Base-by-base conservation (phyloP, 2,888 invertebrate genomes). In the Elegia similella region DNA sequence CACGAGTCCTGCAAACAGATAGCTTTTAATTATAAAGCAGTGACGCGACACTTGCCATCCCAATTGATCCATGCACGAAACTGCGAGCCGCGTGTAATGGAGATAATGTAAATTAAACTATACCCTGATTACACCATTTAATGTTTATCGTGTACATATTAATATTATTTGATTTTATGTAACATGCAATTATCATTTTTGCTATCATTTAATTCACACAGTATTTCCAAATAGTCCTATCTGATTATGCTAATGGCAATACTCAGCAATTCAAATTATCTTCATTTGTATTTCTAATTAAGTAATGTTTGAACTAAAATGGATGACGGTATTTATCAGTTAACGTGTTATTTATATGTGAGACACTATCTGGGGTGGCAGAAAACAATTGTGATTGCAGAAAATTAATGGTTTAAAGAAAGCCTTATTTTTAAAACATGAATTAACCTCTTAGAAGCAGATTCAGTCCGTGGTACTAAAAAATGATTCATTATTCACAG, bases 1-100 rank as follows among this genome's bases (percentile, higher is more conserved):
- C 16, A 34, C 15, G 50, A 16, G 12, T 16, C 34, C 34, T 16
- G 34, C 32, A 34, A 50, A 50, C 17, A 50, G 34, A 50, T 50
- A 34, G 50, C 38, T 50, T 50, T 50, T 50, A 50, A 50, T 50
- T 50, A 50, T 50, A 34, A 10, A 50, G 50, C 50, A 50, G 50
- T 50, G 50, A 50, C 34, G 30, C 34, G 50, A 38, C 12, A 16
- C 34, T 17, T 34, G 34, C 34, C 50, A 34, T 50, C 34, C 50
- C 15, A 50, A 50, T 50, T 34, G 50, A 50, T 50, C 34, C 34
- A 32, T 32, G 48, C 17, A 34, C 34, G 50, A 34, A 50, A 15
- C 16, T 17, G 34, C 34, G 34, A 50, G 17, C 50, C 34, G 34
- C 17, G 32, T 17, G 12, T 10, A n/a, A 34, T 16, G 17, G 16